Base-by-base conservation (phyloP, 2,888 invertebrate species). In the Vesta saturnalis region DNA sequence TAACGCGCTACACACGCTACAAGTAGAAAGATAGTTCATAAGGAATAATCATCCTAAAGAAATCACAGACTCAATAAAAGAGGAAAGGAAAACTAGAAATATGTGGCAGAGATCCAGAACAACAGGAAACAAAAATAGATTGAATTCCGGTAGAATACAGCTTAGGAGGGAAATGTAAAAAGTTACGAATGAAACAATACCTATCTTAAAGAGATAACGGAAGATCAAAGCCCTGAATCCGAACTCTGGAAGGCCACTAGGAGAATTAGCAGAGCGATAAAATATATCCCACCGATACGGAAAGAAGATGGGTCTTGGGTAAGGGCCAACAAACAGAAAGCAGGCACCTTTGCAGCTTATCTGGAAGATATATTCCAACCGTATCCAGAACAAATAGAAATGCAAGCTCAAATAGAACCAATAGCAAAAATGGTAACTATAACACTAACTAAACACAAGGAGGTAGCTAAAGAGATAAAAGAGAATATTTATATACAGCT, bases 361-460 rank as follows among this genome's bases (percentile, higher is more conserved):
- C 52, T 52, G 12, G 52, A 21, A 23, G 8, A 35, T 6, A 61
- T 16, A 52, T 61, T 61, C 49, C 52, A 54, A 52, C 52, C 52
- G 10, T n/a, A 43, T 14, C 5, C 5, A n/a, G 43, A 43, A 43
- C 43, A 43, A 43, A 43, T 43, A 6, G 8, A 58, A 58, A 49
- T 22, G 47, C 18, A 23, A 23, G 49, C 19, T 23, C 22, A 47
- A 16, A 47, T n/a, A 3, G 19, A 43, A 23, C 47, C 49, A 60
- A 23, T 49, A 15, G 60, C 47, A 47, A 46, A 19, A 60, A 49
- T 21, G 16, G 23, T 23, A 60, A 15, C 19, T 15, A 49, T 49
- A 47, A 3, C 47, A 23, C 23, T 21, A 49, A 60, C 60, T n/a
- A 43, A 3, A 5, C 43, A 3, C n/a, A 43, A 8, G 14, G 43